Base-by-base conservation (phyloP, 2,113 vertebrate genomes). In the Loxodonta africana region DNA sequence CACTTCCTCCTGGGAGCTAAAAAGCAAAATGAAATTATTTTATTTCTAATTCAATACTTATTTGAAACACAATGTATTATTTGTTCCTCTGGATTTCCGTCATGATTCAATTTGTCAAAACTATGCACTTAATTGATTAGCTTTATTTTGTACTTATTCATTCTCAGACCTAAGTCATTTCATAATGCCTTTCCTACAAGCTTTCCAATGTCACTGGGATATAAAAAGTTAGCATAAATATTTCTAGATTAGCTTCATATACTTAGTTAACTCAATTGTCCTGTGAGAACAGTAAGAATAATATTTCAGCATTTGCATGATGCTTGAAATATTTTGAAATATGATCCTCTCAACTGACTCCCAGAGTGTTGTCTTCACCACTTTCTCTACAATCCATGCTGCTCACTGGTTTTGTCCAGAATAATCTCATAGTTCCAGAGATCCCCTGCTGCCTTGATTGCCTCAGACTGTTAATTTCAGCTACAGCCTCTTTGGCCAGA, bases 11-110 rank as follows among this genome's bases (percentile, higher is more conserved):
- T 67, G 20, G 57, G 91, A 95, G 81, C 85, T 88, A 73, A 92
- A 78, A 93, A 51, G 28, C 57, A 96, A 97, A 95, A 94, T 87
- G 8, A 95, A 97, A 90, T 95, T 69, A 87, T 95, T 96, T 93
- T 93, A 76, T 81, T 93, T 89, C 26, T 81, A 74, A 88, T 81
- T 87, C 76, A 96, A 87, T 94, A 89, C 21, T 90, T 94, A 93
- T 65, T 92, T 71, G 3, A 83, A 95, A 97, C 84, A 67, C 65
- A 80, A 95, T 93, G 57, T 77, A 53, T 93, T 73, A 44, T 63
- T 63, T 78, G 23, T 90, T 82, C 67, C 53, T 33, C 67, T 23
- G 20, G 23, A 95, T 94, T 91, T 94, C 73, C 33, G 60, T 62
- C 89, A 15, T 46, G 69, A 97, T 60, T 94, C 89, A 91, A 78